These are phyloP conservation scores for Hydrozoanthus tunicans DNA, from an alignment of 64 coral and sea anemone genomes.

Conservation along the genomic window DNA sequence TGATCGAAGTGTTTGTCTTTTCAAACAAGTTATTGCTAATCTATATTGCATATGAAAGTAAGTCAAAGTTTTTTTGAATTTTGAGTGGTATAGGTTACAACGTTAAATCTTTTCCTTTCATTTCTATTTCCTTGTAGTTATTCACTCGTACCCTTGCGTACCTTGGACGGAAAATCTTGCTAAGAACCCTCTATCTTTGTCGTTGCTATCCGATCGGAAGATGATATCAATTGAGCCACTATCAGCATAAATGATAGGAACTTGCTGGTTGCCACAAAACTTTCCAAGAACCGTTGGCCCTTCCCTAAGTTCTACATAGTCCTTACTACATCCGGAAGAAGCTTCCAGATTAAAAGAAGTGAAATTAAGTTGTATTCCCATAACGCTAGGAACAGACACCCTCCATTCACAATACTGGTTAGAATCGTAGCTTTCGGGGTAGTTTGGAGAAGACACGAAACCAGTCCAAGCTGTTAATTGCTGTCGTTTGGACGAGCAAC, in stretches of 20 bases:
- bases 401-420: constrained; percentile 9
- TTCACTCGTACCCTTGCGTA: not conserved
- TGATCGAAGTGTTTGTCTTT: too few species aligned
- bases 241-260: constrained; percentile 15
- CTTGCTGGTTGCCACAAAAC: constrained; percentile 9
- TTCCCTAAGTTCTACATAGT: constrained; percentile 23
- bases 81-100: not conserved
- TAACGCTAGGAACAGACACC: constrained; percentile 20
- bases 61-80: too few species aligned
- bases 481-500: not conserved
- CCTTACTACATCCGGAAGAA: not conserved
- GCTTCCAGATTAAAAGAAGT: constrained; percentile 14
- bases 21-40: too few species aligned
- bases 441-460: constrained; percentile 24
- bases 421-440: not conserved
- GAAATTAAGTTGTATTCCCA: constrained; percentile 41
- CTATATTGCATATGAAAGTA: too few species aligned
- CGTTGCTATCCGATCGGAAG: not conserved
- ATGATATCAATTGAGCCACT: constrained; percentile 8
- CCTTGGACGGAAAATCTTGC: constrained; percentile 21
- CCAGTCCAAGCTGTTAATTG: not conserved
- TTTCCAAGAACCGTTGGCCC: not conserved
- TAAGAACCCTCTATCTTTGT: not conserved
- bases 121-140: not conserved
- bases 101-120: not conserved